These are phyloP conservation scores for Leptinotarsa juncta DNA, from an alignment of 2,888 invertebrate species.

Conservation along the genomic window DNA sequence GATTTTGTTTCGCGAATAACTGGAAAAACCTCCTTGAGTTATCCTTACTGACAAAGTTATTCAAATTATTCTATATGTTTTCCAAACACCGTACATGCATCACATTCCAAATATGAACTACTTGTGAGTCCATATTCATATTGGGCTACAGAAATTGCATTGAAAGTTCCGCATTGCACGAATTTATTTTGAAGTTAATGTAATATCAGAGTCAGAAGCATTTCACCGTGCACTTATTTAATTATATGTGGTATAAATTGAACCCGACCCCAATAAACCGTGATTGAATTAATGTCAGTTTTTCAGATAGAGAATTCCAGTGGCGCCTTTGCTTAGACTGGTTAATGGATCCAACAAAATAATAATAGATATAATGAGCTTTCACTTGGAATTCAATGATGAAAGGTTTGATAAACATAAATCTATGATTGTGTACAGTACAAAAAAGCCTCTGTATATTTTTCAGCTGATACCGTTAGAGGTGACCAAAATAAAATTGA, in stretches of 20 bases:
- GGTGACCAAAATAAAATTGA: no score
- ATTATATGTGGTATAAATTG: neutral
- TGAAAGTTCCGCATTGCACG: conserved; percentile 11
- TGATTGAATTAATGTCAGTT: neutral
- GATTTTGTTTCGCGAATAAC: no score
- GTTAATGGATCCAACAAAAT: no score
- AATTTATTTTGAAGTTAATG: conserved; percentile 2
- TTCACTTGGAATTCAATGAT: no score
- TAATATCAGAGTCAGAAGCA: neutral
- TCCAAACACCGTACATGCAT: conserved; percentile 10
- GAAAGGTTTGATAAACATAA: no score
- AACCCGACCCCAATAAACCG: neutral
- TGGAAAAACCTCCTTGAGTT: no score
- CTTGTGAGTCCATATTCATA: conserved; percentile 10
- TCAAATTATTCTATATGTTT: neutral
- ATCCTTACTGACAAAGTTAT: neutral
- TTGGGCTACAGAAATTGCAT: conserved; percentile 1
- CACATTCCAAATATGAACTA: conserved; percentile 15
- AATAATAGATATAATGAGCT: no score
- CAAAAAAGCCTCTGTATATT: no score
- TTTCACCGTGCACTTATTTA: conserved; percentile 1
- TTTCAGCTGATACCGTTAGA: no score
- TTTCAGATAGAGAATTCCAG: no score
- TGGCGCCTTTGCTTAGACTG: no score
- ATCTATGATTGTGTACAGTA: no score